Evolutionary conservation across 2,888 invertebrate genomes (phyloP).

Genomic region (Leptinotarsa tumamoca): DNA sequence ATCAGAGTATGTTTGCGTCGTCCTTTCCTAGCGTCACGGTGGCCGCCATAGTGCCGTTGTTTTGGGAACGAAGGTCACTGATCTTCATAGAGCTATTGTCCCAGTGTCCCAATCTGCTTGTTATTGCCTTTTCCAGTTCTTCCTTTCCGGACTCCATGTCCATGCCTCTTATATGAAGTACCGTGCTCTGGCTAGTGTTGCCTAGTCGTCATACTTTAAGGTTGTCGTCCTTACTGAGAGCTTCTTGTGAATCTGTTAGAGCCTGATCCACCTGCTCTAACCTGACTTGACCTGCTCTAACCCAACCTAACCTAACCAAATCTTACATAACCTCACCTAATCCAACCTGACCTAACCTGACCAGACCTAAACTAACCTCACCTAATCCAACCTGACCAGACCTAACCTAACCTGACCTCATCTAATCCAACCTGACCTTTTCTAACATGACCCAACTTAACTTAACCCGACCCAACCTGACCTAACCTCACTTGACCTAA

Average conservation of each 20-base stretch:
- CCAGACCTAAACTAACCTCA: no score
- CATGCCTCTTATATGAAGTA: not conserved
- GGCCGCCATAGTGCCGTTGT: constrained; percentile 10
- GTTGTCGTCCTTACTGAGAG: not conserved
- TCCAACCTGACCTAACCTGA: no score
- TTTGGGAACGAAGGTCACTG: not conserved
- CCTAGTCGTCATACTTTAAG: not conserved
- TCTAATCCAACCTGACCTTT: no score
- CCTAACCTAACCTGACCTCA: no score
- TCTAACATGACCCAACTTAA: no score
- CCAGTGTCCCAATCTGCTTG: not conserved
- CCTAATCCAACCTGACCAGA: no score
- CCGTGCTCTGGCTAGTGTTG: not conserved
- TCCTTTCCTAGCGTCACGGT: constrained; percentile 15
- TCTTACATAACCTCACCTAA: no score
- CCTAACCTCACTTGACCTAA: no score
- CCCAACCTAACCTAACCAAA: no score
- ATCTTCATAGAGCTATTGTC: not conserved
- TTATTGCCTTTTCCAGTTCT: not conserved
- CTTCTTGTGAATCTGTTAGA: not conserved
- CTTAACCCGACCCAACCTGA: no score
- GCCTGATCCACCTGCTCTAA: not conserved
- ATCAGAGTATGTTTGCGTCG: no score
- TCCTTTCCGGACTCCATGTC: not conserved
- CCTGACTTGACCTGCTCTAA: no score